These are phyloP conservation scores for Leuciscus idus DNA, from an alignment of 2,113 vertebrate species.

Conservation along the genomic window DNA sequence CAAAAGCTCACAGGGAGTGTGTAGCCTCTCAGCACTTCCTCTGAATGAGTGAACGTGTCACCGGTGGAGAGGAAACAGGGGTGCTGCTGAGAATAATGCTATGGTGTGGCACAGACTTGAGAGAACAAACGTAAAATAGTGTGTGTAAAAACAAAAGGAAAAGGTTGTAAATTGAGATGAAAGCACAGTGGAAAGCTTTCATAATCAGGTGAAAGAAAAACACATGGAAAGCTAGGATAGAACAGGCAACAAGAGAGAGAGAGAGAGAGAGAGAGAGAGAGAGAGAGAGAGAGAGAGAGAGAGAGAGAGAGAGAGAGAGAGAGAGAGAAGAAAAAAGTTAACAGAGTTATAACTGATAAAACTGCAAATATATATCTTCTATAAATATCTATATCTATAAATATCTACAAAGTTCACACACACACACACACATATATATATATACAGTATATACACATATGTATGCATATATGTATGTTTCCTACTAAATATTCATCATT, in stretches of 20 bases:
- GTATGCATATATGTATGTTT: no score
- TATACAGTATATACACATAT: no score
- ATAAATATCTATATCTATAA: no score
- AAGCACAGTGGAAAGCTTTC: neutral
- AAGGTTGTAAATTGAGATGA: slow-evolving; percentile 16
- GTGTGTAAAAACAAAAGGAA: neutral
- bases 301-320: no score
- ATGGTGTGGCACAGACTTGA: slow-evolving; percentile 45
- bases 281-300: no score
- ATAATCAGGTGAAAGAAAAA: neutral
- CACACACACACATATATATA: no score
- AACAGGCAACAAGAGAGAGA: neutral
- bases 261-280: neutral
- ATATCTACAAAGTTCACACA: no score
- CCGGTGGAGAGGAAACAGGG: slow-evolving; percentile 50
- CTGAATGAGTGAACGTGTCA: slow-evolving; percentile 65
- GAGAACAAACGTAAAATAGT: slow-evolving; percentile 46
- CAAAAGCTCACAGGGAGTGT: slow-evolving; percentile 53
- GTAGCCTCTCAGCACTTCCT: slow-evolving; percentile 59
- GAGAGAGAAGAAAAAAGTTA: neutral
- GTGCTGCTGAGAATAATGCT: slow-evolving; percentile 9
- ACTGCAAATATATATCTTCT: neutral
- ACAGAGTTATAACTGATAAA: neutral
- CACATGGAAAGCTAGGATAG: neutral
- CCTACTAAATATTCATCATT: slow-evolving; percentile 56